A percentile compares a stretch with the other conserved stretches of the same genome.
These are phyloP conservation scores for Sylvilagus bachmani DNA, from an alignment of 2,113 vertebrate genomes.

Conservation along the genomic window DNA sequence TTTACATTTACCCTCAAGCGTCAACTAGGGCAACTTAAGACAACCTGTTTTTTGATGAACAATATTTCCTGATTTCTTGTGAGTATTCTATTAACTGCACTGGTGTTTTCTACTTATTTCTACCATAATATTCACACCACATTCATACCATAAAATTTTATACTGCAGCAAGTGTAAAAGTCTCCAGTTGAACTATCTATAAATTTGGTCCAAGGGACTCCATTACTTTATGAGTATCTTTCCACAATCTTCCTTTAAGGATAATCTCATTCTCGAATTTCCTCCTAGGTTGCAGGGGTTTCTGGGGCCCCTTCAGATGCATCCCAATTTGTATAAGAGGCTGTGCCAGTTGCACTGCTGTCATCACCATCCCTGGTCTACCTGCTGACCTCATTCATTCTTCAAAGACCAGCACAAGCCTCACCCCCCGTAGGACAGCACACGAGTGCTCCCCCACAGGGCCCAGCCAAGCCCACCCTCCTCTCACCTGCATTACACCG, in stretches of 20 bases:
- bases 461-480: background rate
- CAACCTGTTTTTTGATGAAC: background rate
- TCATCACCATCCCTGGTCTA: background rate
- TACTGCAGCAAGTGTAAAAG: background rate
- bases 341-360: background rate
- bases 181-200: background rate
- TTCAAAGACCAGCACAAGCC: background rate
- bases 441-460: background rate
- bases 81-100: background rate
- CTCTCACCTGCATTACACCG: rapidly evolving
- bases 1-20: too few relatives aligned
- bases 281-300: too few relatives aligned
- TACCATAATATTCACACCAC: background rate
- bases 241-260: background rate
- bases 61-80: background rate
- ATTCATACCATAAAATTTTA: background rate
- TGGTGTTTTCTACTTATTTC: background rate
- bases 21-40: background rate
- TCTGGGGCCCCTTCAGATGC: background rate
- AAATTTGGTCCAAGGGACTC: background rate
- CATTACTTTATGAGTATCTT: background rate
- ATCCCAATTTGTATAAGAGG: rapidly evolving
- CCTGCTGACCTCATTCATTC: background rate
- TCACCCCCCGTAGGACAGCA: background rate
- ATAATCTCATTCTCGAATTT: background rate